Base-by-base conservation (phyloP, 2,113 vertebrate species). In the Rhizomys pruinosus region DNA sequence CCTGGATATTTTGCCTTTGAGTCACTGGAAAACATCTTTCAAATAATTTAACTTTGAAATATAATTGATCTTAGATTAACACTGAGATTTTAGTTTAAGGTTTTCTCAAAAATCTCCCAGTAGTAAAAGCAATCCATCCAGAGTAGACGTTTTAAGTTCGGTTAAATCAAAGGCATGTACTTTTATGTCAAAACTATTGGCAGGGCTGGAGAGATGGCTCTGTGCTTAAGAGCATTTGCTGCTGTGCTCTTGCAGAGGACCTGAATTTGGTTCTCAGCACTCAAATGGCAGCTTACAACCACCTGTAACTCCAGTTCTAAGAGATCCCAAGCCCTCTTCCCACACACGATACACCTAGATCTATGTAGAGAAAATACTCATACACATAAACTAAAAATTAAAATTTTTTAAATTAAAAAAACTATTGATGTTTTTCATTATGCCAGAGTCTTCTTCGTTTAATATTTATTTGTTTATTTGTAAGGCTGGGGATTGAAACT, bases 21-120 rank as follows among this genome's bases (percentile, higher is more conserved):
- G 61, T 93, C 86, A 84, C 80, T 94, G 84, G 85, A 81, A 94
- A 90, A 73, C n/a, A 90, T 73, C 72, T 79, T 84, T 37, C 85
- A 91, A 87, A 55, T 87, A 76, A 87, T 64, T 59, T 78, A 84
- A 77, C 9, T 82, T 90, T n/a, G 47, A 87, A 61, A 73, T n/a
- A 47, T n/a, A 80, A 89, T 89, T 82, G 80, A 84, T 68, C 93
- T 85, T 84, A 92, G 77, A 52, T 76, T 55, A 84, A 87, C 78
- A 44, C 27, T 55, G 55, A 80, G 20, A 17, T 92, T 94, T 84
- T 47, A 16, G 80, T 55, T 87, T 94, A 55, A 29, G 57, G 55
- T 52, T 72, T 91, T 32, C 52, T 87, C 61, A 80, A 77, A 59
- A 37, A 87, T 44, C 25, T 71, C 37, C 3, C 61, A 34, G n/a